phyloP scores from a whole-genome alignment of 2,113 vertebrate species.

The Machaerirhynchus nigripectus region DNA sequence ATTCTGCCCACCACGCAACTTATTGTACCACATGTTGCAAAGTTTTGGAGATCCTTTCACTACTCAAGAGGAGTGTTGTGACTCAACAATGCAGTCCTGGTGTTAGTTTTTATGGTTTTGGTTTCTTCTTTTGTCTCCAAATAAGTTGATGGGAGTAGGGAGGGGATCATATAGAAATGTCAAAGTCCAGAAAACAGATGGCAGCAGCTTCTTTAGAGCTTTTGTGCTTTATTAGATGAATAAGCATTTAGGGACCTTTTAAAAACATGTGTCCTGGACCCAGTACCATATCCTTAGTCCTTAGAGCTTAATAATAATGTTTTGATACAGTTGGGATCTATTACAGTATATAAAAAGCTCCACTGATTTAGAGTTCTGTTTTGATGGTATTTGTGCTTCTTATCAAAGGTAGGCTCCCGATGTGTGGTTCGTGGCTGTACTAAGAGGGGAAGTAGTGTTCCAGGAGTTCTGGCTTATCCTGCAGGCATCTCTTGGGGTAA shows the following conservation, averaged over 20 bases:
- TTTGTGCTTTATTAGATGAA: not conserved
- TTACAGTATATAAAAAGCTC: slow-evolving; percentile 1
- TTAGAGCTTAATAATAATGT: not conserved
- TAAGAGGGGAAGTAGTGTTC: not conserved
- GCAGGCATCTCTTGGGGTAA: not conserved
- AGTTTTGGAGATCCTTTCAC: not conserved
- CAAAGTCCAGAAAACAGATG: slow-evolving; percentile 3
- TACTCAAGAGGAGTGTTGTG: not conserved
- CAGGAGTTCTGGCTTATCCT: not conserved
- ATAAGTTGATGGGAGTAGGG: not conserved
- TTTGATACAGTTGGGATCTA: not conserved
- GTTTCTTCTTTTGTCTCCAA: not conserved
- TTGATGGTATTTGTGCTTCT: not conserved
- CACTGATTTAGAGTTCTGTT: not conserved
- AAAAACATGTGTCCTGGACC: slow-evolving; percentile 8
- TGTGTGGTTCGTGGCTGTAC: not conserved
- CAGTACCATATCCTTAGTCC: not conserved
- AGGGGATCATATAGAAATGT: not conserved
- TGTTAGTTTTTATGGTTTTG: not conserved
- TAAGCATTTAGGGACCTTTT: slow-evolving; percentile 11
- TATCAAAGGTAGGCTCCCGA: not conserved
- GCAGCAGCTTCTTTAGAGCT: not conserved
- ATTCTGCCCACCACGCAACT: not conserved
- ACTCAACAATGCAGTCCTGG: not conserved
- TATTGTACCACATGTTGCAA: accelerated